phyloP scores from a whole-genome alignment of 2,797 vertebrate species.

The Cryptoblepharus egeriae region DNA sequence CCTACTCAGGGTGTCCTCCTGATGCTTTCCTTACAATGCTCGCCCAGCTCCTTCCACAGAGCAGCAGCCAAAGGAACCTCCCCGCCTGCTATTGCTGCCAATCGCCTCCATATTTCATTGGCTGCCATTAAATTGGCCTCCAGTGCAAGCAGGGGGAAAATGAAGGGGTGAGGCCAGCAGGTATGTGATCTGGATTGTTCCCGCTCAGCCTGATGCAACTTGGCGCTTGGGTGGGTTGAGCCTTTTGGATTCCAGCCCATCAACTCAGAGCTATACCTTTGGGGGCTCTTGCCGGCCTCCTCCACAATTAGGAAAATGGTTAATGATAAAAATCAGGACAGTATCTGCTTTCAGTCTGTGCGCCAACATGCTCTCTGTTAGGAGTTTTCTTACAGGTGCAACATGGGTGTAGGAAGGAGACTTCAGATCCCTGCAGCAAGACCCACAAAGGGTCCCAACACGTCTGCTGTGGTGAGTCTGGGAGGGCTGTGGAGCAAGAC shows the following conservation, averaged over 20 bases:
- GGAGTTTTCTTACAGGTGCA: neutral
- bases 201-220: no score
- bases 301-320: neutral
- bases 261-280: no score
- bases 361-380: neutral
- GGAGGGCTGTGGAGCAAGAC: no score
- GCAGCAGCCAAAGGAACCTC: no score
- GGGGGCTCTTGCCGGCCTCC: neutral
- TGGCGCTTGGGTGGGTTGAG: neutral
- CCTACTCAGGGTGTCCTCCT: no score
- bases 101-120: neutral
- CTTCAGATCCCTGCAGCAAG: no score
- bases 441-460: neutral
- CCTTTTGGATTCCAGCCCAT: neutral
- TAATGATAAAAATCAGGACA: neutral
- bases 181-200: neutral
- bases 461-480: neutral
- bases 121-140: neutral
- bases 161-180: no score
- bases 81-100: neutral
- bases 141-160: neutral
- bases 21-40: no score
- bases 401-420: neutral
- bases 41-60: no score
- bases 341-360: neutral